phyloP scores from a whole-genome alignment of 2,888 invertebrate genomes.

The Rhagonycha lutea region DNA sequence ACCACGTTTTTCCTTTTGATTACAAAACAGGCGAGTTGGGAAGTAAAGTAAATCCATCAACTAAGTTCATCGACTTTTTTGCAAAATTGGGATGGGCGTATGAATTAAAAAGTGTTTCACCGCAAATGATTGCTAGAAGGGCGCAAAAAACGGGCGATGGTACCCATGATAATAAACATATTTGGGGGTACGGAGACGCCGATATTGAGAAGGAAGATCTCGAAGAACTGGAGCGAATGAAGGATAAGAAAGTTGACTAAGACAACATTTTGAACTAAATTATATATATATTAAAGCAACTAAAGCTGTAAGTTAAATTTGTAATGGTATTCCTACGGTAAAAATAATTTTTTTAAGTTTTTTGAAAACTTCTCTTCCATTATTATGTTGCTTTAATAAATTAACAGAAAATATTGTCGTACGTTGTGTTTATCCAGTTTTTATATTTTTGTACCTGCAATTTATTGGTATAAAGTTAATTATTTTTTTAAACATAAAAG shows the following conservation, averaged over 20 bases:
- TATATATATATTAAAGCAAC: background rate
- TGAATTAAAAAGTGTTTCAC: conserved; percentile 70
- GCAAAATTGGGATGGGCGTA: conserved; percentile 82
- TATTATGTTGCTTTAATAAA: background rate
- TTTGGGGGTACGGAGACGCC: conserved; percentile 69
- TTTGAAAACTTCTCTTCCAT: background rate
- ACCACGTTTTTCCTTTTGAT: conserved; percentile 72
- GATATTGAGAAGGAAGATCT: conserved; percentile 63
- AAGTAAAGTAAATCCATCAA: conserved; percentile 72
- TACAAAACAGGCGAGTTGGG: conserved; percentile 61
- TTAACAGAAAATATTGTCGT: background rate
- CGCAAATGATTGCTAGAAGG: conserved; percentile 61
- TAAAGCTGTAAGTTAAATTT: background rate
- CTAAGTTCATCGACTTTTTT: conserved; percentile 78
- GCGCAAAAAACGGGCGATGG: conserved; percentile 66
- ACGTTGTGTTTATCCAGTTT: background rate
- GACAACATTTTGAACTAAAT: background rate
- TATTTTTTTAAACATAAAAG: conserved; percentile 1
- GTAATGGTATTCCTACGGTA: background rate
- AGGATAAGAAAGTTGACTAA: conserved; percentile 45
- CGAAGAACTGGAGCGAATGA: conserved; percentile 60
- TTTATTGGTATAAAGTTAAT: background rate
- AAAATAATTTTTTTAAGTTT: background rate
- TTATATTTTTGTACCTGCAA: conserved; percentile 6
- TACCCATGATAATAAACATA: conserved; percentile 49